A percentile compares a stretch with the other conserved stretches of the same genome.
These are phyloP conservation scores for Dorcus hopei DNA, from an alignment of 2,888 invertebrate genomes.

Conservation along the genomic window DNA sequence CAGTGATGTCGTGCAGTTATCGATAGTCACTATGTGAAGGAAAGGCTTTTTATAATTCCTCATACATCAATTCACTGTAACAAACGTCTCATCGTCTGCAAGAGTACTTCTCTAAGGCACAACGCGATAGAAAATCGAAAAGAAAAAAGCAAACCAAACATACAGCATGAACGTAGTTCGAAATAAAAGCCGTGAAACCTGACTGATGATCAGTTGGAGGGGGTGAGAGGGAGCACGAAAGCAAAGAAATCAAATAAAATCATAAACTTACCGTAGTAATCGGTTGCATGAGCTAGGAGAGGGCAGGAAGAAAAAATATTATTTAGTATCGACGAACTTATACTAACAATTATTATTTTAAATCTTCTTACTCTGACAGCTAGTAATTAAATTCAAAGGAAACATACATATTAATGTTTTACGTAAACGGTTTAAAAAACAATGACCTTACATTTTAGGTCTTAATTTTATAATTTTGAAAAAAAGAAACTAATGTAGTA, in stretches of 20 bases:
- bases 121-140: not conserved
- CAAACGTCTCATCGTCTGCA: not conserved
- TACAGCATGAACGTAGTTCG: not conserved
- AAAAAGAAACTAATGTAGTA: too few species aligned
- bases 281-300: slow-evolving; percentile 88
- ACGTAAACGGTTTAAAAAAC: too few species aligned
- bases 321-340: slow-evolving; percentile 14
- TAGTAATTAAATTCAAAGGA: slow-evolving; percentile 9
- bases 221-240: slow-evolving; percentile 27
- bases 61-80: slow-evolving; percentile 14
- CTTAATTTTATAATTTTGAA: too few species aligned
- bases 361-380: too few species aligned
- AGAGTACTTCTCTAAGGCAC: not conserved
- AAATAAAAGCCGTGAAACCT: slow-evolving; percentile 11
- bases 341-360: slow-evolving; percentile 8
- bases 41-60: slow-evolving; percentile 9
- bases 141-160: not conserved
- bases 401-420: slow-evolving; percentile 18
- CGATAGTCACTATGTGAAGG: slow-evolving; percentile 5
- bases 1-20: slow-evolving; percentile 5
- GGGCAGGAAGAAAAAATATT: slow-evolving; percentile 44
- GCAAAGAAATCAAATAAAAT: slow-evolving; percentile 58
- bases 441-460: too few species aligned
- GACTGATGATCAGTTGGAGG: slow-evolving; percentile 9
- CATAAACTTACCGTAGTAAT: slow-evolving; percentile 98